Evolutionary conservation across 2,113 vertebrate species (phyloP).

Genomic region (Tachycineta bicolor): DNA sequence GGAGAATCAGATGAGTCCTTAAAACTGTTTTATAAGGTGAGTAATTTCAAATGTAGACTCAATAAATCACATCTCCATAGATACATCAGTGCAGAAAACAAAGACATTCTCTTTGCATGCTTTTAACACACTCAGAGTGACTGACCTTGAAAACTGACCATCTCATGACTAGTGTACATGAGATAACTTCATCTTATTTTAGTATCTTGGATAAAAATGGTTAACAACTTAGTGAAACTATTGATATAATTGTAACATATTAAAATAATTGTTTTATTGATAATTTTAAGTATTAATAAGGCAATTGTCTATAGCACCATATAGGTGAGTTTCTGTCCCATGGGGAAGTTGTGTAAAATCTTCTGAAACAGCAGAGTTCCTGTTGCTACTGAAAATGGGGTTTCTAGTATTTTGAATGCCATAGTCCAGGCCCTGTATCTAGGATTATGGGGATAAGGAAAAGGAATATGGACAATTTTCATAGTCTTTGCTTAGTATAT

Average conservation of each 20-base stretch:
- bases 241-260: background rate
- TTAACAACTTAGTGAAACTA: background rate
- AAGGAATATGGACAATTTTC: background rate
- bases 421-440: background rate
- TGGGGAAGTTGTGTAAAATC: background rate
- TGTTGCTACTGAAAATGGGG: background rate
- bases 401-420: background rate
- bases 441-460: background rate
- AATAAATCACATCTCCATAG: background rate
- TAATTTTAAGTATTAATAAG: background rate
- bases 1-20: background rate
- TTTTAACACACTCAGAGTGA: background rate
- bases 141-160: background rate
- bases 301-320: background rate
- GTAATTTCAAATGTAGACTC: background rate
- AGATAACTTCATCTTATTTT: background rate
- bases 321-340: background rate
- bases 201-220: background rate
- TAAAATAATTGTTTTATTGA: background rate
- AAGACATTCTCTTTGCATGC: background rate
- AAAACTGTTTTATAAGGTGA: background rate
- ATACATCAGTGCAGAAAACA: background rate
- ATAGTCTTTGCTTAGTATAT: background rate
- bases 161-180: background rate
- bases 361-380: background rate